Conservation (phyloP, 1,140 invertebrate genomes). For the Stratiolaelaps scimitus region DNA sequence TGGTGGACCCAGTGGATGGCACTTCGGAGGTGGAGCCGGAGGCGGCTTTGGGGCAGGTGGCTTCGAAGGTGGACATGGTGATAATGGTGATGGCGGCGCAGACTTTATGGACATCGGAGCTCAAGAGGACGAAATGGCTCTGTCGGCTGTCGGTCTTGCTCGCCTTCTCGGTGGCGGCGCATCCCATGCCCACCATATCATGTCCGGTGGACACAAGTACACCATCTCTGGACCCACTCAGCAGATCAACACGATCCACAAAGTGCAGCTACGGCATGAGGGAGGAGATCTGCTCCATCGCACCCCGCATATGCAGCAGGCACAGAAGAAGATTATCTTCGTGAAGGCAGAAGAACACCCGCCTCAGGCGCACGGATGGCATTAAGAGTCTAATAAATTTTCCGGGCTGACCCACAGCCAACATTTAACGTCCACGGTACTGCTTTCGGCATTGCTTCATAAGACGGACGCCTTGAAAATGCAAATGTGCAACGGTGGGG, state of each 20-base stretch:
- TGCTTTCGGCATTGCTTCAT: too few species aligned
- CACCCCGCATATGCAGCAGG: not conserved
- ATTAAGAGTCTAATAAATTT: too few species aligned
- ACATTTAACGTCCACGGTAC: too few species aligned
- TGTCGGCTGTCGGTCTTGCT: not conserved
- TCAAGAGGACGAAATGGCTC: conserved; percentile 4
- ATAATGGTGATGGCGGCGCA: too few species aligned
- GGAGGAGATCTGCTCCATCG: conserved; percentile 6
- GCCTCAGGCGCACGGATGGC: conserved; percentile 2
- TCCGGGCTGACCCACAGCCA: too few species aligned
- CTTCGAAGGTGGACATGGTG: too few species aligned
- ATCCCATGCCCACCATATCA: not conserved
- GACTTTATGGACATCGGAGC: too few species aligned
- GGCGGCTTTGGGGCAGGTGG: too few species aligned
- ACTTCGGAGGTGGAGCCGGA: too few species aligned
- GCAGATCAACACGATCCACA: conserved; percentile 15
- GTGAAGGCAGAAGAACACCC: not conserved
- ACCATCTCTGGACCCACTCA: conserved; percentile 21
- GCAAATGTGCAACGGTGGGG: too few species aligned
- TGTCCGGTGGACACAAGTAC: not conserved
- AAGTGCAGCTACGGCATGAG: not conserved
- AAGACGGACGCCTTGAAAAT: too few species aligned
- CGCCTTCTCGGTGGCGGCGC: conserved; percentile 1
- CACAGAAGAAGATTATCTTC: not conserved
- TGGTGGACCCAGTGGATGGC: too few species aligned